These are phyloP conservation scores for Struthidea cinerea DNA, from an alignment of 2,113 vertebrate species.

Conservation along the genomic window DNA sequence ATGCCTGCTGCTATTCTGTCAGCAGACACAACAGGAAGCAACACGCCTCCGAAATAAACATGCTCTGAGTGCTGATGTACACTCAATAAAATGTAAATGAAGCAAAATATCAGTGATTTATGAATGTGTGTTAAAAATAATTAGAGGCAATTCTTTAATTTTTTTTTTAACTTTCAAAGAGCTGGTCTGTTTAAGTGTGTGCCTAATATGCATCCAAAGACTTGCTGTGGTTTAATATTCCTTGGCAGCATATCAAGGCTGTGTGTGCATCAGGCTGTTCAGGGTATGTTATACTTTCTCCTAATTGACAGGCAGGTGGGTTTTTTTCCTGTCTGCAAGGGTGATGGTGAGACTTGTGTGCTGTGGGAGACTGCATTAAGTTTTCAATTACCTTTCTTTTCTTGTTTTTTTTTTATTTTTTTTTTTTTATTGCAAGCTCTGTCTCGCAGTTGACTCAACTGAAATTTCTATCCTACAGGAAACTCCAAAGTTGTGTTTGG, in stretches of 20 bases:
- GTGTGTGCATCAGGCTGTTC: background rate
- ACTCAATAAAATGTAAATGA: background rate
- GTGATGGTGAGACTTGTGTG: background rate
- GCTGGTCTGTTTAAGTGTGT: background rate
- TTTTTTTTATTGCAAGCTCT: background rate
- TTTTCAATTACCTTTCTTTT: background rate
- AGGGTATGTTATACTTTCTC: background rate
- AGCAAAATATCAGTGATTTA: background rate
- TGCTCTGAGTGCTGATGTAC: background rate
- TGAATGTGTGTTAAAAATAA: background rate
- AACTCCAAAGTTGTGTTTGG: background rate
- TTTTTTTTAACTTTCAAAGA: background rate
- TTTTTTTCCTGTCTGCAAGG: background rate
- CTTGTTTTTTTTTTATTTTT: background rate
- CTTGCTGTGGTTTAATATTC: background rate
- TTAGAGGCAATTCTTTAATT: background rate
- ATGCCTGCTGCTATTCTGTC: background rate
- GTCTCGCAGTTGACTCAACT: background rate
- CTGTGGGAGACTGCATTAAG: background rate
- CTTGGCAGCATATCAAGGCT: background rate
- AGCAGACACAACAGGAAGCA: background rate
- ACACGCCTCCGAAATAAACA: background rate
- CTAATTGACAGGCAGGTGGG: background rate
- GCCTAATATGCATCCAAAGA: background rate
- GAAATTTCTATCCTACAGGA: background rate